phyloP scores from a whole-genome alignment of 2,797 vertebrate genomes.

The Cichlasoma orientale region DNA sequence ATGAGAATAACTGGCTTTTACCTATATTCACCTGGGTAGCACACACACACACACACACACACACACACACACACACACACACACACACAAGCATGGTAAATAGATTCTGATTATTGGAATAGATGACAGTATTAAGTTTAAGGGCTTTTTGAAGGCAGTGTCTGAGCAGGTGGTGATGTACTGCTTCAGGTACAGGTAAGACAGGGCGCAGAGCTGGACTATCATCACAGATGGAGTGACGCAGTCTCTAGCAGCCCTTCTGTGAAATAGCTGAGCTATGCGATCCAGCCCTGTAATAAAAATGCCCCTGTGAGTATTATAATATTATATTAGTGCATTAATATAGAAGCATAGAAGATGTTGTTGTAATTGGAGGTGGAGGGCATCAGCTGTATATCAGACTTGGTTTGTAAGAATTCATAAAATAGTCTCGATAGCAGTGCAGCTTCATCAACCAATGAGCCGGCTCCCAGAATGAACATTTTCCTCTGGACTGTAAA shows the following conservation, averaged over 20 bases:
- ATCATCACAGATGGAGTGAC: background rate
- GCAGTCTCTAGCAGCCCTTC: background rate
- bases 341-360: too few species aligned
- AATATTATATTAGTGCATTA: background rate
- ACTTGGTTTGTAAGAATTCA: background rate
- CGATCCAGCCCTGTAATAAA: background rate
- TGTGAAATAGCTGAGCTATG: background rate
- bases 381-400: fast-evolving
- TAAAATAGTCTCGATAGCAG: background rate
- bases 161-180: background rate
- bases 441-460: background rate
- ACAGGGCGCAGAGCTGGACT: background rate
- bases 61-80: too few species aligned
- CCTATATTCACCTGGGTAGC: background rate
- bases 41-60: too few species aligned
- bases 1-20: slow-evolving; percentile 4
- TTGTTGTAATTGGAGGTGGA: background rate
- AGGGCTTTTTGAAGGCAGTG: too few species aligned
- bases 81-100: background rate
- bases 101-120: background rate
- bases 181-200: background rate
- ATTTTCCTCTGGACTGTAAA: background rate
- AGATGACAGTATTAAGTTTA: background rate
- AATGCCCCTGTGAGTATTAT: background rate
- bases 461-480: background rate